Evolutionary conservation across 2,888 invertebrate genomes (phyloP).

Genomic region (Adela reaumurella): DNA sequence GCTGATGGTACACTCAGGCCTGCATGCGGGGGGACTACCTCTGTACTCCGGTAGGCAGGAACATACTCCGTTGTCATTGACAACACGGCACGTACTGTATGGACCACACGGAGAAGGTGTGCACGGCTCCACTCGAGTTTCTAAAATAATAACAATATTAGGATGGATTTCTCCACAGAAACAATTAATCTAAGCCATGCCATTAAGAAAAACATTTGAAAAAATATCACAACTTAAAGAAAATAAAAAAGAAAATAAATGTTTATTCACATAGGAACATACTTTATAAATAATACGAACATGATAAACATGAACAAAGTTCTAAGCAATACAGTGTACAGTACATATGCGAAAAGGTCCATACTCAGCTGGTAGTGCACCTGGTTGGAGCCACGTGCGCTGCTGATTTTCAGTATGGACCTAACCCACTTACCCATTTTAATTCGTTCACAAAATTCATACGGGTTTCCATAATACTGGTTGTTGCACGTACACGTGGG

Average conservation of each 20-base stretch:
- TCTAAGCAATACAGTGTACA: too few species aligned
- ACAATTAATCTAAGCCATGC: too few species aligned
- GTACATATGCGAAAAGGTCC: too few species aligned
- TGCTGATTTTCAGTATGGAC: too few species aligned
- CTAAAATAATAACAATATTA: conserved; percentile 24
- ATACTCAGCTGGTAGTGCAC: too few species aligned
- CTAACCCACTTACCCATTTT: conserved; percentile 38
- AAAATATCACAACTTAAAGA: neutral
- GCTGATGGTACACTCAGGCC: conserved; percentile 76
- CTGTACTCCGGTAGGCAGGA: conserved; percentile 64
- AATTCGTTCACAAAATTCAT: conserved; percentile 27
- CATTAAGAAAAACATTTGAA: neutral
- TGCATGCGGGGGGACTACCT: conserved; percentile 72
- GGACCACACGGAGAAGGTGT: conserved; percentile 76
- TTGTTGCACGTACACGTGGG: conserved; percentile 69
- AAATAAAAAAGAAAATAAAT: neutral
- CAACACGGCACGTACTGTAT: conserved; percentile 65
- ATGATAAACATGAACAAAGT: too few species aligned
- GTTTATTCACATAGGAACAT: neutral
- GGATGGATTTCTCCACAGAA: too few species aligned
- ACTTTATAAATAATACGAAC: too few species aligned
- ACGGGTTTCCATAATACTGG: conserved; percentile 72
- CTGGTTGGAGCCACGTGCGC: too few species aligned
- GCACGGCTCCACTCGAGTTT: conserved; percentile 60
- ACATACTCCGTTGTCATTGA: conserved; percentile 65